Conservation (phyloP, 2,113 vertebrate species). For the Nothobranchius kuhntae region DNA sequence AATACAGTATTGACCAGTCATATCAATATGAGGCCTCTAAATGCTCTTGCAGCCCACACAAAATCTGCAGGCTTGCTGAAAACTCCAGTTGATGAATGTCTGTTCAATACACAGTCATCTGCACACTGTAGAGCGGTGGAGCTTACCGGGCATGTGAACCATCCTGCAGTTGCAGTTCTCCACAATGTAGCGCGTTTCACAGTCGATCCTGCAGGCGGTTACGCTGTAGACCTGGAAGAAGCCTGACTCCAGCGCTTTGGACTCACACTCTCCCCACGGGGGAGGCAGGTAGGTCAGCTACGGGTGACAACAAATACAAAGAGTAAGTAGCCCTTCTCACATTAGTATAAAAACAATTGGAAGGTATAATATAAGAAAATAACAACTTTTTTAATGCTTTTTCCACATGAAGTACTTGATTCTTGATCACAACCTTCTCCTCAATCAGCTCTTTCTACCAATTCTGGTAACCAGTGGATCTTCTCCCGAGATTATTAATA, state of each 20-base stretch:
- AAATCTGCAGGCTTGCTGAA: constrained; percentile 29
- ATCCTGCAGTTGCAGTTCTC: constrained; percentile 99
- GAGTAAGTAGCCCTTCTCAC: no score
- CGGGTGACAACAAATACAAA: constrained; percentile 48
- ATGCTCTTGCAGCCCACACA: constrained; percentile 12
- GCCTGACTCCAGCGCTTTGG: constrained; percentile 88
- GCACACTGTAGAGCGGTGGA: not conserved
- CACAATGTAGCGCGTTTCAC: constrained; percentile 97
- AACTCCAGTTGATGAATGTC: constrained; percentile 6
- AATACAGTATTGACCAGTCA: constrained; percentile 33
- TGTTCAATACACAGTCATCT: not conserved
- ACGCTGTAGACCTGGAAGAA: constrained; percentile 97
- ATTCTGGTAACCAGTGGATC: no score
- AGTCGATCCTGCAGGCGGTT: constrained; percentile 96
- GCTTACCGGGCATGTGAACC: constrained; percentile 97
- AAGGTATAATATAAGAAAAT: no score
- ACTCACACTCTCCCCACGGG: constrained; percentile 96
- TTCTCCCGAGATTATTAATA: no score
- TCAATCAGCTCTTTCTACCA: no score
- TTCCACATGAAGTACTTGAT: no score
- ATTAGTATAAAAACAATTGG: no score
- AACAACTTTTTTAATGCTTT: no score
- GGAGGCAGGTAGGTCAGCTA: constrained; percentile 96
- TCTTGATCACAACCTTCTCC: no score
- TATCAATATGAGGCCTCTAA: constrained; percentile 31